Percentiles rank a stretch among this genome's conserved stretches.
phyloP scores from a whole-genome alignment of 2,888 invertebrate species.

The Cephus runcator region DNA sequence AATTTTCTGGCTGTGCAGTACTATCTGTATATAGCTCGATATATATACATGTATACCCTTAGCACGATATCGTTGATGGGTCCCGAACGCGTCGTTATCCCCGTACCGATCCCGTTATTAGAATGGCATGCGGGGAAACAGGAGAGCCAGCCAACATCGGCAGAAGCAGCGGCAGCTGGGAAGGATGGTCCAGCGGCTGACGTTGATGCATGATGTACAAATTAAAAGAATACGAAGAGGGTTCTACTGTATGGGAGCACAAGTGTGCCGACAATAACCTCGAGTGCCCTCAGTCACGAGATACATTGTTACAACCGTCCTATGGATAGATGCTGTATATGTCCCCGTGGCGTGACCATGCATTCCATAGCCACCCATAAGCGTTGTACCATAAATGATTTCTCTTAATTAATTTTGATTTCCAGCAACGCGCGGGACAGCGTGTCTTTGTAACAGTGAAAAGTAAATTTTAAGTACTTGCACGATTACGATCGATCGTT shows the following conservation, averaged over 20 bases:
- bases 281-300: slow-evolving; percentile 13
- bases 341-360: not conserved
- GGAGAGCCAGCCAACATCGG: slow-evolving; percentile 26
- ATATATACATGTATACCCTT: not conserved
- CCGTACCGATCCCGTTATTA: slow-evolving; percentile 44
- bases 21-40: not conserved
- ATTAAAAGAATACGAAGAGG: slow-evolving; percentile 32
- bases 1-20: not conserved
- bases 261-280: slow-evolving; percentile 9
- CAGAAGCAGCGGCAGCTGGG: slow-evolving; percentile 31
- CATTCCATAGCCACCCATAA: not conserved
- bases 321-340: not conserved
- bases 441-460: too few species aligned
- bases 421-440: not conserved
- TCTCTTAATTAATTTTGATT: slow-evolving; percentile 25
- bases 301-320: slow-evolving; percentile 4
- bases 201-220: slow-evolving; percentile 43
- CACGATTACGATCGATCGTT: too few species aligned
- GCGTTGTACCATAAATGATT: slow-evolving; percentile 27
- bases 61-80: not conserved
- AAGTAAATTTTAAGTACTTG: too few species aligned
- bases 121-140: slow-evolving; percentile 42
- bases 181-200: slow-evolving; percentile 32
- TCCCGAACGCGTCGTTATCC: not conserved
- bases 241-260: slow-evolving; percentile 12